Conservation (phyloP, 2,888 invertebrate species). For the Thecocarcelia acutangulata region DNA sequence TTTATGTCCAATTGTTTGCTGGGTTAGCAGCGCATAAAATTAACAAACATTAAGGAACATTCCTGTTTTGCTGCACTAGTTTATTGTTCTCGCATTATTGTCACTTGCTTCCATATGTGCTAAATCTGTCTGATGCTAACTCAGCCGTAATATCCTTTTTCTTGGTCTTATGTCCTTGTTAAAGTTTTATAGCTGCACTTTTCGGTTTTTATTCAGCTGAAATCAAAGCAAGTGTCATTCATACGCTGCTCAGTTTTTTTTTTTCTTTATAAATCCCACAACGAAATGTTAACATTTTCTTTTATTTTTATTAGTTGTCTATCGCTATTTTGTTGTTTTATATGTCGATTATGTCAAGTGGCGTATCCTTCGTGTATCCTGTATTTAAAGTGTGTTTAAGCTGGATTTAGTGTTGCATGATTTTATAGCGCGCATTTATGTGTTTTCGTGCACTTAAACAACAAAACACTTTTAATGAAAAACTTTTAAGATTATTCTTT, state of each 20-base stretch:
- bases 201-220: conserved; percentile 9
- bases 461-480: conserved; percentile 45
- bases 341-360: conserved; percentile 63
- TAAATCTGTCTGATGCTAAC: conserved; percentile 38
- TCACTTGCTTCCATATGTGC: conserved; percentile 48
- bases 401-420: conserved; percentile 62
- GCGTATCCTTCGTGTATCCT: conserved; percentile 63
- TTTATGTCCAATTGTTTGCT: background rate
- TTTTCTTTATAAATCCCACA: conserved; percentile 2
- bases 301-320: conserved; percentile 45
- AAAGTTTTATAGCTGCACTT: conserved; percentile 50
- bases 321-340: conserved; percentile 62
- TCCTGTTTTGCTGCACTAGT: background rate
- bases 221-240: conserved; percentile 60
- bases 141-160: conserved; percentile 14
- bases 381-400: conserved; percentile 65
- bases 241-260: conserved; percentile 36
- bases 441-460: conserved; percentile 36
- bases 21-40: background rate
- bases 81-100: conserved; percentile 48
- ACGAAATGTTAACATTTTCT: conserved; percentile 11
- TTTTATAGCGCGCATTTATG: conserved; percentile 48
- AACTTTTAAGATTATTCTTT: conserved; percentile 23
- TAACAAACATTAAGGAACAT: background rate
- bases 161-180: conserved; percentile 11